phyloP scores from a whole-genome alignment of 2,113 vertebrate genomes.

The Heterotilapia buettikoferi region DNA sequence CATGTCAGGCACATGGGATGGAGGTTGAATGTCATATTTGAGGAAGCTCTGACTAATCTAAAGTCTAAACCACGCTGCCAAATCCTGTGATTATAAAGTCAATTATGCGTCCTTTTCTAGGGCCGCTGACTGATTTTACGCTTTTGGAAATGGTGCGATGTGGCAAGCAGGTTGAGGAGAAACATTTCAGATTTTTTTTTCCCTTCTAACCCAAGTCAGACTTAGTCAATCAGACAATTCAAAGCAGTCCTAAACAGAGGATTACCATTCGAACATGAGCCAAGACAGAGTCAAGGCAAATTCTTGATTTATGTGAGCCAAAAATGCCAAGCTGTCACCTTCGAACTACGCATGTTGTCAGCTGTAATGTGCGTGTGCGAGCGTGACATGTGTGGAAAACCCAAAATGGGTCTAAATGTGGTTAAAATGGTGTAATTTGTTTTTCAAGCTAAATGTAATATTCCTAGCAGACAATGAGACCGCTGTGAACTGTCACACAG shows the following conservation, averaged over 20 bases:
- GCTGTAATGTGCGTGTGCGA: slow-evolving; percentile 11
- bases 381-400: slow-evolving; percentile 12
- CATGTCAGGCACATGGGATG: neutral
- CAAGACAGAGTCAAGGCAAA: neutral
- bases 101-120: neutral
- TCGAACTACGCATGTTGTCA: neutral
- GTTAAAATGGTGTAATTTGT: slow-evolving; percentile 51
- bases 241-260: slow-evolving; percentile 4
- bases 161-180: neutral
- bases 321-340: slow-evolving; percentile 44
- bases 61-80: neutral
- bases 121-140: slow-evolving; percentile 14
- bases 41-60: slow-evolving; percentile 8
- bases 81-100: slow-evolving; percentile 22
- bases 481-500: slow-evolving; percentile 57
- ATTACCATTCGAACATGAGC: slow-evolving; percentile 9
- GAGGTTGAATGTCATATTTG: neutral
- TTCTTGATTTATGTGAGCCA: neutral
- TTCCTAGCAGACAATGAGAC: slow-evolving; percentile 59
- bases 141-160: neutral
- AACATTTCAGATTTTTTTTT: neutral
- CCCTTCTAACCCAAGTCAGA: neutral
- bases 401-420: slow-evolving; percentile 26
- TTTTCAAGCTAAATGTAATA: slow-evolving; percentile 53
- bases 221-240: slow-evolving; percentile 5